phyloP scores from a whole-genome alignment of 2,888 invertebrate genomes.

The Bruchidius siliquastri region DNA sequence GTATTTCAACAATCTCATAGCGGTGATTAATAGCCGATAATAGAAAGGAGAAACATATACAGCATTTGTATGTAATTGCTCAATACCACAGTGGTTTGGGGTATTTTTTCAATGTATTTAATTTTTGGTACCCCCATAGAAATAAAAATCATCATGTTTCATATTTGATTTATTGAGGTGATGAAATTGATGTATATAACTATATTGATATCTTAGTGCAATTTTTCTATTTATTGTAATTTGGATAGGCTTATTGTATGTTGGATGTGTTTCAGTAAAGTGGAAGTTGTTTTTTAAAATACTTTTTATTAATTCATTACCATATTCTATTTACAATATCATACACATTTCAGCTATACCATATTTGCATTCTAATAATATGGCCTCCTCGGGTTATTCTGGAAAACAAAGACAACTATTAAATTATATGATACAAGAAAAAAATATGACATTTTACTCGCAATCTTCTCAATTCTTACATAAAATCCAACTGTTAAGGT shows the following conservation, averaged over 20 bases:
- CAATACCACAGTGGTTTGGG: too few species aligned
- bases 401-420: constrained; percentile 46
- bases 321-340: not conserved
- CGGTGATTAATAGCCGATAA: too few species aligned
- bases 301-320: not conserved
- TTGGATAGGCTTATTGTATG: not conserved
- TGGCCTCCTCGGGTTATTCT: constrained; percentile 84
- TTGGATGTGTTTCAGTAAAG: not conserved
- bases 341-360: not conserved
- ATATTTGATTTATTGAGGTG: not conserved
- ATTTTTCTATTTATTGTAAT: not conserved
- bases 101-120: too few species aligned
- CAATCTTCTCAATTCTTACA: too few species aligned
- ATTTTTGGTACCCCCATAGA: too few species aligned
- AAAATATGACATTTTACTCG: too few species aligned
- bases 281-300: not conserved
- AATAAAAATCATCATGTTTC: too few species aligned
- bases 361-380: constrained; percentile 59
- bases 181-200: not conserved
- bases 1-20: not conserved
- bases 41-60: too few species aligned
- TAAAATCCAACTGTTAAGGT: too few species aligned
- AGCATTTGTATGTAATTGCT: too few species aligned
- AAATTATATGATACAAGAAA: too few species aligned
- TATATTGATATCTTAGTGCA: not conserved